Evolutionary conservation across 2,113 vertebrate species (phyloP).

Genomic region (Panurus biarmicus): DNA sequence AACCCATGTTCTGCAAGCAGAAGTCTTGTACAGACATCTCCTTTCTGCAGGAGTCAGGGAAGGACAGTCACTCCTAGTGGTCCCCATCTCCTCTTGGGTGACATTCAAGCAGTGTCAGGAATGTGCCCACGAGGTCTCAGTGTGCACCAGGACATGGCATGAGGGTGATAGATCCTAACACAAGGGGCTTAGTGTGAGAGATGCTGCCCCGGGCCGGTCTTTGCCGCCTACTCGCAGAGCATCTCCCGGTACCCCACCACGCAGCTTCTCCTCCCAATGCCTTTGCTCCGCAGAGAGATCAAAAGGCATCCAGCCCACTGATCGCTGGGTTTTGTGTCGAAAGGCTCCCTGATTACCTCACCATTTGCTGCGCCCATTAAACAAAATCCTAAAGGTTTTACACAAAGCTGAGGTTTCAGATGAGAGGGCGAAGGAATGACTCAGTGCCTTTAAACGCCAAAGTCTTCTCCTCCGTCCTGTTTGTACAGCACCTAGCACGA

Average conservation of each 20-base stretch:
- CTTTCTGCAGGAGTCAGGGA: not conserved
- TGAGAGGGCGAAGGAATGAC: conserved; percentile 60
- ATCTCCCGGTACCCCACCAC: not conserved
- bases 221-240: not conserved
- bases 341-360: conserved; percentile 56
- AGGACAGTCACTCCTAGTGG: rapidly evolving
- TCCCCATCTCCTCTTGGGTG: not conserved
- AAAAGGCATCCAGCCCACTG: conserved; percentile 50
- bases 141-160: not conserved
- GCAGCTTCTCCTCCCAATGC: not conserved
- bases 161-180: not conserved
- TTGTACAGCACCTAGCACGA: conserved; percentile 59
- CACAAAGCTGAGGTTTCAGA: conserved; percentile 64
- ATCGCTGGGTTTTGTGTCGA: conserved; percentile 27
- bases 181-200: not conserved
- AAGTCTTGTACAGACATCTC: not conserved
- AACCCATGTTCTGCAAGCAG: not conserved
- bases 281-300: not conserved
- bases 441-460: conserved; percentile 61
- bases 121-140: not conserved
- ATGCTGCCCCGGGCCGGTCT: not conserved
- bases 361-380: conserved; percentile 55
- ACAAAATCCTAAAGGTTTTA: conserved; percentile 58
- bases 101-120: not conserved
- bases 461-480: conserved; percentile 60